Base-by-base conservation (phyloP, 2,888 invertebrate genomes). In the Tetragnatha montana region DNA sequence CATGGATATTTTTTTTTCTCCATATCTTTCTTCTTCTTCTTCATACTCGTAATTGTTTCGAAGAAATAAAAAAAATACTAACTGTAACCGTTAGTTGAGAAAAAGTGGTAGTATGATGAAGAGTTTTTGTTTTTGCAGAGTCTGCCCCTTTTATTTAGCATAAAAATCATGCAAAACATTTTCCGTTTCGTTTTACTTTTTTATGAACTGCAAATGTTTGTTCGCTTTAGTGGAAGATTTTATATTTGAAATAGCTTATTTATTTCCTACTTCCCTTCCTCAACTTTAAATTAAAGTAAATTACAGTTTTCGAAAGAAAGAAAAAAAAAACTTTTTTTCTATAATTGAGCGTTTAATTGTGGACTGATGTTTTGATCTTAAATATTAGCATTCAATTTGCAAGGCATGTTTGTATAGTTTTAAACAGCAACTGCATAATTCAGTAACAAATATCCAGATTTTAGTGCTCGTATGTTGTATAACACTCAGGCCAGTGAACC, bases 51-150 rank as follows among this genome's bases (percentile, higher is more conserved):
- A 80, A 88, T 88, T 88, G 88, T 88, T 83, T 73, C 50, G n/a
- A 70, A 75, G 35, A 87, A 76, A 71, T 81, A n/a, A 88, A 88
- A 78, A 88, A 82, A 78, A 82, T 82, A n/a, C n/a, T n/a, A 88
- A 82, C 68, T 83, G 78, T 79, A 88, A 87, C 82, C 86, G 86
- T 80, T 73, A 68, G 60, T 21, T 35, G 68, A 60, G 73, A 80
- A 86, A 85, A 68, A 74, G 19, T 68, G 80, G 78, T 80, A 78
- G 80, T 80, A 80, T 86, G 79, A 86, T 80, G 86, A 86, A 35
- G 35, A 17, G n/a, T 84, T 50, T 84, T 80, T 87, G 17, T 60
- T 82, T 73, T 73, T 82, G 60, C 60, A 7, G 17, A 60, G 17
- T 22, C 50, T 84, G 85, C 50, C 71, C 49, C 50, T 79, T n/a